A percentile compares a stretch with the other conserved stretches of the same genome.
phyloP scores from a whole-genome alignment of 2,888 invertebrate species.

The Tenodera sinensis region DNA sequence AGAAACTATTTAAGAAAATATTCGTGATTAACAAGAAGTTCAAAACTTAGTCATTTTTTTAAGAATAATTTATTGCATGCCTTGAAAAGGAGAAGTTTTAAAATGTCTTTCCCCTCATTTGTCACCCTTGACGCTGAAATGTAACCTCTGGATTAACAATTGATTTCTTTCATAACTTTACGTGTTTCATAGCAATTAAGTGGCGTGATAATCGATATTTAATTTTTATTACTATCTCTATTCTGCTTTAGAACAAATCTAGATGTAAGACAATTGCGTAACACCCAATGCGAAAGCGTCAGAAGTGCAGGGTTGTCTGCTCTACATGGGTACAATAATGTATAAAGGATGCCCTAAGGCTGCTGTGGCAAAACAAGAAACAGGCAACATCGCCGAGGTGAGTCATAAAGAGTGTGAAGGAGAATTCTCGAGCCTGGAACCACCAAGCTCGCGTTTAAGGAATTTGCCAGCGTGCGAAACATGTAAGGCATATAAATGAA shows the following conservation, averaged over 20 bases:
- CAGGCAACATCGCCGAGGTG: not conserved
- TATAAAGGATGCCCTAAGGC: not conserved
- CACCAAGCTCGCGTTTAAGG: not conserved
- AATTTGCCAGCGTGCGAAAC: not conserved
- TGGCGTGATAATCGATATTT: too few relatives aligned
- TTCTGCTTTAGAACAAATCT: not conserved
- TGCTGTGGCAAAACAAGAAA: not conserved
- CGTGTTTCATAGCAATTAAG: not conserved
- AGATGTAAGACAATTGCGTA: not conserved
- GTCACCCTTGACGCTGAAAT: too few relatives aligned
- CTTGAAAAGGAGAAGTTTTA: too few relatives aligned
- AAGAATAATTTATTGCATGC: too few relatives aligned
- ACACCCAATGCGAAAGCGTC: not conserved
- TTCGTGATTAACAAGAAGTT: too few relatives aligned
- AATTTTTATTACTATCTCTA: too few relatives aligned
- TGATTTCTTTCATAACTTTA: not conserved
- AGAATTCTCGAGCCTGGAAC: not conserved
- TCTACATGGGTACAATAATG: not conserved
- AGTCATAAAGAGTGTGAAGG: constrained; percentile 1
- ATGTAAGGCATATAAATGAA: constrained; percentile 2
- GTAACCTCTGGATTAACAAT: too few relatives aligned
- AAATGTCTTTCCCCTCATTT: too few relatives aligned
- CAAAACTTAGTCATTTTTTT: too few relatives aligned
- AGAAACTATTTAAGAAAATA: too few relatives aligned
- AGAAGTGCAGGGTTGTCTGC: not conserved